Evolutionary conservation across 2,888 invertebrate genomes (phyloP).

Genomic region (Endomychus coccineus): DNA sequence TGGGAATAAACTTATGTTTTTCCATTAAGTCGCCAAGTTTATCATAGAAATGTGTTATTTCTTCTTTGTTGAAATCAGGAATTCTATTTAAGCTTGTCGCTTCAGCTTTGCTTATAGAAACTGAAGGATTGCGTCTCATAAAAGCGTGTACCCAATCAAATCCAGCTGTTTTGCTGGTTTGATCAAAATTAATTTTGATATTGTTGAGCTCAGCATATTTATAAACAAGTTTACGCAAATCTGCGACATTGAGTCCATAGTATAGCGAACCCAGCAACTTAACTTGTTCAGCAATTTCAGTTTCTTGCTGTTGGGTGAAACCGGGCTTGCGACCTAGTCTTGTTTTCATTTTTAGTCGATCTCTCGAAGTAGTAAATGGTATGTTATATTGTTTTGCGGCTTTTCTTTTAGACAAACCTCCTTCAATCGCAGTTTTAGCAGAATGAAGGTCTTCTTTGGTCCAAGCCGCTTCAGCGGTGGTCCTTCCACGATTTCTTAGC

Average conservation of each 20-base stretch:
- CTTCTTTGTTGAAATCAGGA: conserved; percentile 25
- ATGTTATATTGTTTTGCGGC: conserved; percentile 19
- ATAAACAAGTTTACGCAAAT: conserved; percentile 16
- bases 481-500: conserved; percentile 20
- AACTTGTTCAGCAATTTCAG: conserved; percentile 21
- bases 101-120: conserved; percentile 10
- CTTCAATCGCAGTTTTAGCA: conserved; percentile 16
- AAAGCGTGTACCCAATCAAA: conserved; percentile 18
- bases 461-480: conserved; percentile 16
- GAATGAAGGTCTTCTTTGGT: conserved; percentile 12
- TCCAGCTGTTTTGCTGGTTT: conserved; percentile 21
- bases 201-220: conserved; percentile 22
- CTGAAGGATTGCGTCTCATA: conserved; percentile 14
- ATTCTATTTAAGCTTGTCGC: conserved; percentile 19
- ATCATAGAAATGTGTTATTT: conserved; percentile 19
- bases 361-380: conserved; percentile 19
- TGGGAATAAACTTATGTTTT: conserved; percentile 23
- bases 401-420: conserved; percentile 16
- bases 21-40: conserved; percentile 16
- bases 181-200: conserved; percentile 23
- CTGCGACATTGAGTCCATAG: conserved; percentile 13
- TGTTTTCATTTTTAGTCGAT: conserved; percentile 16
- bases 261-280: conserved; percentile 14
- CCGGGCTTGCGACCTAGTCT: conserved; percentile 19
- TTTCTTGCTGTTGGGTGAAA: conserved; percentile 21